Percentiles rank a stretch among this genome's conserved stretches.
Evolutionary conservation across 2,888 invertebrate species (phyloP).

Genomic region (Hirtodrosophila cameraria): DNA sequence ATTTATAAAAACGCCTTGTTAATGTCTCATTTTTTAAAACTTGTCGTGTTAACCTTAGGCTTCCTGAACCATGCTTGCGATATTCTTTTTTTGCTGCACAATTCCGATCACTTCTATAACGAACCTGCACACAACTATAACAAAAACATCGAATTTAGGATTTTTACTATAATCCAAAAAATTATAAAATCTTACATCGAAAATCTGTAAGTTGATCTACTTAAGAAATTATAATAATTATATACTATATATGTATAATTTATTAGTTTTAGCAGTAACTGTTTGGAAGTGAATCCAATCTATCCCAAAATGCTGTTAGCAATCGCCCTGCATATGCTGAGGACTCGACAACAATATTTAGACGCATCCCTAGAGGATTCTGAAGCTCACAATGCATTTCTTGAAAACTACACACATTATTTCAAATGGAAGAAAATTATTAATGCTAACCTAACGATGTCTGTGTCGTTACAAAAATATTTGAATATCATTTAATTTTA

Average conservation of each 20-base stretch:
- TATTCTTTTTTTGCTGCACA: conserved; percentile 35
- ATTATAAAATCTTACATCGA: conserved; percentile 21
- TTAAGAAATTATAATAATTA: background rate
- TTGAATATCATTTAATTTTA: background rate
- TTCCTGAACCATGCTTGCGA: conserved; percentile 55
- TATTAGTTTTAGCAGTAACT: conserved; percentile 5
- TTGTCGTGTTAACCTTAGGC: conserved; percentile 35
- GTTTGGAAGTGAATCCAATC: conserved; percentile 1
- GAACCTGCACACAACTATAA: background rate
- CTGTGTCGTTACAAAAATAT: conserved; percentile 16
- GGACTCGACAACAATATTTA: conserved; percentile 12
- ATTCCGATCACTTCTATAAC: background rate
- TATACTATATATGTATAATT: background rate
- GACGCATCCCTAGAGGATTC: conserved; percentile 11
- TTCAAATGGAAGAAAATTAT: conserved; percentile 41
- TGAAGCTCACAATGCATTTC: conserved; percentile 9
- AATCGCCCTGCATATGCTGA: conserved; percentile 21
- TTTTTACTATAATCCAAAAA: conserved; percentile 8
- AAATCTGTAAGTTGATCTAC: conserved; percentile 16
- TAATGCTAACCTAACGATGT: conserved; percentile 23
- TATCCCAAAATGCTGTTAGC: conserved; percentile 23
- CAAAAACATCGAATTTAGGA: background rate
- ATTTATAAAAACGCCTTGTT: too few relatives aligned
- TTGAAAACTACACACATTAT: conserved; percentile 29
- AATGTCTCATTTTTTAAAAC: background rate